Evolutionary conservation across 2,888 invertebrate genomes (phyloP).

Genomic region (Cheilosia soror): DNA sequence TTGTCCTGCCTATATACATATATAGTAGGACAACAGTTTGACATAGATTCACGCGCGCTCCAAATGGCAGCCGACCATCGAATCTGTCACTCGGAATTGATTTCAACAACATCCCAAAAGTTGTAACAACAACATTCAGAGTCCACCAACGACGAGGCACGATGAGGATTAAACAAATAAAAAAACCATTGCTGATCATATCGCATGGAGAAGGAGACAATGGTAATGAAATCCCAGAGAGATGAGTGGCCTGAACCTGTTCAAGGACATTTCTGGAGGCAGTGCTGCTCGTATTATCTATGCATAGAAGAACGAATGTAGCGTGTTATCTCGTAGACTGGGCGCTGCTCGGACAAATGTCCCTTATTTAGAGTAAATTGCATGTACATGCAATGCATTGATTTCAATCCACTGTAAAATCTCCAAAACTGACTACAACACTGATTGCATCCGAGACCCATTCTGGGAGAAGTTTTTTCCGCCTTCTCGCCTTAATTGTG

Average conservation of each 20-base stretch:
- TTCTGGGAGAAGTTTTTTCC: constrained; percentile 27
- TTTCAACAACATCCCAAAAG: constrained; percentile 56
- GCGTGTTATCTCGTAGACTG: constrained; percentile 52
- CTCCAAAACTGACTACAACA: constrained; percentile 72
- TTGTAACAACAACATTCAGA: constrained; percentile 60
- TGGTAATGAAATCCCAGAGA: constrained; percentile 51
- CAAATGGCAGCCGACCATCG: constrained; percentile 49
- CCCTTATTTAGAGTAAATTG: constrained; percentile 73
- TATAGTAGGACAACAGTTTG: constrained; percentile 57
- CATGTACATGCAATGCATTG: constrained; percentile 72
- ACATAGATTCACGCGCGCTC: constrained; percentile 66
- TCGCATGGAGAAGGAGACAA: constrained; percentile 12
- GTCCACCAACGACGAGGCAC: not conserved
- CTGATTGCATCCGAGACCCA: constrained; percentile 66
- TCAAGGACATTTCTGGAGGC: constrained; percentile 61
- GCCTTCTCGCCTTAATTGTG: constrained; percentile 68
- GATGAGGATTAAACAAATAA: constrained; percentile 62
- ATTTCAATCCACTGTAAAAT: constrained; percentile 73
- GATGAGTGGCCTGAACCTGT: constrained; percentile 41
- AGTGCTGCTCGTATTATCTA: constrained; percentile 49
- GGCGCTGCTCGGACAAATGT: constrained; percentile 63
- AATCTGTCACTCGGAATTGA: constrained; percentile 74
- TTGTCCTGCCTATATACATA: constrained; percentile 7
- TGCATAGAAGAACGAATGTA: constrained; percentile 20
- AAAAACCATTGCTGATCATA: constrained; percentile 47